phyloP scores from a whole-genome alignment of 2,797 vertebrate genomes.

The Xiphophorus birchmanni region DNA sequence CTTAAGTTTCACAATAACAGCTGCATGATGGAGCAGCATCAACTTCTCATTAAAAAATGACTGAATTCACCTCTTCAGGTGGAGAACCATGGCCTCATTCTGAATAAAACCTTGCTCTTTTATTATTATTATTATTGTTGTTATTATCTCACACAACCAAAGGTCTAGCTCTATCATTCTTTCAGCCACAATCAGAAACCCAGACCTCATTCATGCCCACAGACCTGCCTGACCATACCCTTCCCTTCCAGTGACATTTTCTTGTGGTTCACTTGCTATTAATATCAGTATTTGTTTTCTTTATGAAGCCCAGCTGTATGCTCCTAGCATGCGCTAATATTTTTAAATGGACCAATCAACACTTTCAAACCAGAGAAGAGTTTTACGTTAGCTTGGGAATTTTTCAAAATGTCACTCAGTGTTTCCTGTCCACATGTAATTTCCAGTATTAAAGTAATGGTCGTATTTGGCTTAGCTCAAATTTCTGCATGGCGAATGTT shows the following conservation, averaged over 20 bases:
- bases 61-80: no score
- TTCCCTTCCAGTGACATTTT: conserved; percentile 21
- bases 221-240: conserved; percentile 36
- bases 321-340: conserved; percentile 24
- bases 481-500: conserved; percentile 64
- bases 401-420: conserved; percentile 64
- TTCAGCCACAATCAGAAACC: conserved; percentile 12
- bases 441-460: conserved; percentile 56
- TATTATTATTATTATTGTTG: no score
- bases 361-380: conserved; percentile 43
- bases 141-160: background rate
- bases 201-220: conserved; percentile 16
- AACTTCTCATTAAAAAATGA: no score
- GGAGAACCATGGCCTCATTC: no score
- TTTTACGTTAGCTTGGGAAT: conserved; percentile 70
- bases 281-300: conserved; percentile 27
- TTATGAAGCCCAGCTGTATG: conserved; percentile 39
- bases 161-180: conserved; percentile 8
- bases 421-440: conserved; percentile 69
- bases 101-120: background rate
- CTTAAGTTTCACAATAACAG: no score
- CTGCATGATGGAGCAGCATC: no score
- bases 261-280: conserved; percentile 39
- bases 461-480: conserved; percentile 72
- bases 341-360: conserved; percentile 70